A percentile compares a stretch with the other conserved stretches of the same genome.
phyloP scores from a whole-genome alignment of 2,888 invertebrate species.

The Rhagium mordax region DNA sequence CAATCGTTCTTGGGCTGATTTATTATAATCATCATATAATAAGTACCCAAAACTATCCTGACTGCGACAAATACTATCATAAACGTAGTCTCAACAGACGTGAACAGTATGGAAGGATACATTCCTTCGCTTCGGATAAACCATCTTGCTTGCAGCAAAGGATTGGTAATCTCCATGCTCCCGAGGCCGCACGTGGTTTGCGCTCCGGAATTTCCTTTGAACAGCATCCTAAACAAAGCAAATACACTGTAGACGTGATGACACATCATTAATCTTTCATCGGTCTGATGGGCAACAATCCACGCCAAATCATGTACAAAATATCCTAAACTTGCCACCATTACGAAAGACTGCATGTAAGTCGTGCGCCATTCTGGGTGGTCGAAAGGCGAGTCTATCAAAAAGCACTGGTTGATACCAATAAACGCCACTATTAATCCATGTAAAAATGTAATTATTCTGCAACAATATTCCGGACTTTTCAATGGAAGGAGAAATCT shows the following conservation, averaged over 20 bases:
- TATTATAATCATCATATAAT: slow-evolving; percentile 69
- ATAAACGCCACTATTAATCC: slow-evolving; percentile 59
- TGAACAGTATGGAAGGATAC: slow-evolving; percentile 69
- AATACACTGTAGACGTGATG: slow-evolving; percentile 73
- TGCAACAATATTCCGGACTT: slow-evolving; percentile 60
- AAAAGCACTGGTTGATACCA: slow-evolving; percentile 65
- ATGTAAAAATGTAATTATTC: slow-evolving; percentile 62
- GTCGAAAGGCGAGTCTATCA: slow-evolving; percentile 61
- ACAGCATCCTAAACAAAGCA: slow-evolving; percentile 72
- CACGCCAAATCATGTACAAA: slow-evolving; percentile 76
- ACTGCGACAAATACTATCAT: slow-evolving; percentile 71
- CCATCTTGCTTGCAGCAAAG: slow-evolving; percentile 77
- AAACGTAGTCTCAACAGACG: slow-evolving; percentile 72
- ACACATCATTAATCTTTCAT: slow-evolving; percentile 70
- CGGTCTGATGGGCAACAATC: slow-evolving; percentile 58
- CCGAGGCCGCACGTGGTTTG: slow-evolving; percentile 74
- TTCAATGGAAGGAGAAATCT: slow-evolving; percentile 47
- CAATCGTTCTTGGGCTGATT: slow-evolving; percentile 68
- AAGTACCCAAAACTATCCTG: slow-evolving; percentile 73
- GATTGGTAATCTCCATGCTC: slow-evolving; percentile 76
- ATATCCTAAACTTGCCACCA: slow-evolving; percentile 76
- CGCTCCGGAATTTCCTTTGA: slow-evolving; percentile 71
- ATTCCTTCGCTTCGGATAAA: slow-evolving; percentile 73
- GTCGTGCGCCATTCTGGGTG: slow-evolving; percentile 61
- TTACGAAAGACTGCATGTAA: slow-evolving; percentile 64